These are phyloP conservation scores for Lanius collurio DNA, from an alignment of 2,113 vertebrate species.

Conservation along the genomic window DNA sequence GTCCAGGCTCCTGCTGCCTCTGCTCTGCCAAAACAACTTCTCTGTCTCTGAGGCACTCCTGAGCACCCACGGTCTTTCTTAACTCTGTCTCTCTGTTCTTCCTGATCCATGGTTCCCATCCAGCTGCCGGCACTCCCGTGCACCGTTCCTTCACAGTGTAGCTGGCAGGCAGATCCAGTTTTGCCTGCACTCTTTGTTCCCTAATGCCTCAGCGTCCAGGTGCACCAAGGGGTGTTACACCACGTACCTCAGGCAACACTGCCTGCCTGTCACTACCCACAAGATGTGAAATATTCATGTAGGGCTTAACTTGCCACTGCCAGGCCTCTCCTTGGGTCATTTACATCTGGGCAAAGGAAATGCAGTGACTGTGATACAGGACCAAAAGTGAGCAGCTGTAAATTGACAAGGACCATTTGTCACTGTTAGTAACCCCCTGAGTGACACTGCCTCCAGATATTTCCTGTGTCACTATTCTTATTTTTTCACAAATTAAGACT, in stretches of 20 bases:
- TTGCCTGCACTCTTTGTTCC: not conserved
- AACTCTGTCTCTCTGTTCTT: not conserved
- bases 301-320: not conserved
- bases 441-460: not conserved
- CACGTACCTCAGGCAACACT: not conserved
- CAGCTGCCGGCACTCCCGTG: not conserved
- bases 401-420: not conserved
- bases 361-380: fast-evolving
- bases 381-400: not conserved
- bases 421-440: not conserved
- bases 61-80: not conserved
- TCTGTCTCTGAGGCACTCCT: not conserved
- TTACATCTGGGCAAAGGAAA: constrained; percentile 1
- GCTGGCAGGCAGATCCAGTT: not conserved
- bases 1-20: not conserved
- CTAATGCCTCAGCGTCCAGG: not conserved
- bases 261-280: not conserved
- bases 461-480: not conserved
- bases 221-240: not conserved
- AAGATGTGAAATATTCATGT: not conserved
- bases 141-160: fast-evolving
- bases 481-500: not conserved
- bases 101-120: not conserved
- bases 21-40: not conserved
- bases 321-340: fast-evolving